Base-by-base conservation (phyloP, 2,888 invertebrate genomes). In the Lutraria lutraria region DNA sequence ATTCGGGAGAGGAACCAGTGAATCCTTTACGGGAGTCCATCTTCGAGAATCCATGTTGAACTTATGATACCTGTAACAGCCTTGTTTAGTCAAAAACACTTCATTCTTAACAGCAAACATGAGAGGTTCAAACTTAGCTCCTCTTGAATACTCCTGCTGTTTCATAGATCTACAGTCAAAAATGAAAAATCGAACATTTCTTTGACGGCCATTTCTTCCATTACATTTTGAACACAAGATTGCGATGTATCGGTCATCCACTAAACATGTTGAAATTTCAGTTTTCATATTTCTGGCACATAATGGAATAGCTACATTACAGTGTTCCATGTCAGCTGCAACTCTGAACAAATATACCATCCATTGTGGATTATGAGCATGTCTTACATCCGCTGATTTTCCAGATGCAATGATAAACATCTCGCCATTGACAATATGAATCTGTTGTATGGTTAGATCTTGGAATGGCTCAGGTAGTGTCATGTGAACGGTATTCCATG, bases 171-270 rank as follows among this genome's bases (percentile, higher is more conserved):
- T 85, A 1, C 90, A 82, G 86, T 95, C 94, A 52, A 90, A 91
- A 63, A 85, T 90, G 56, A 94, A 81, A 86, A 93, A 93, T 81
- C 92, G 93, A 3, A 90, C 86, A 29, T 89, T 87, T 63, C 87
- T 90, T n/a, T 84, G 79, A 6, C 83, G 88, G 31, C 86, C 83
- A 34, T 52, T 68, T 19, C 85, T 85, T 16, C 83, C 89, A 8
- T 90, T 92, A 81, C 90, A 91, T 88, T 95, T 94, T 88, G 86
- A 90, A 43, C 93, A 93, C 72, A 93, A 68, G 13, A 95, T 87
- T 90, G 93, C 94, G 29, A 95, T 89, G 80, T 93, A 92, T 19
- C 90, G 81, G 29, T 92, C 89, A 68, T 92, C 90, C 13, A 93
- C 91, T 0, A 89, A 88, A 86, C 92, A 92, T 12, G 90, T 91